A percentile compares a stretch with the other conserved stretches of the same genome.
Conservation (phyloP, 2,797 vertebrate genomes). For the Ciconia nigra region DNA sequence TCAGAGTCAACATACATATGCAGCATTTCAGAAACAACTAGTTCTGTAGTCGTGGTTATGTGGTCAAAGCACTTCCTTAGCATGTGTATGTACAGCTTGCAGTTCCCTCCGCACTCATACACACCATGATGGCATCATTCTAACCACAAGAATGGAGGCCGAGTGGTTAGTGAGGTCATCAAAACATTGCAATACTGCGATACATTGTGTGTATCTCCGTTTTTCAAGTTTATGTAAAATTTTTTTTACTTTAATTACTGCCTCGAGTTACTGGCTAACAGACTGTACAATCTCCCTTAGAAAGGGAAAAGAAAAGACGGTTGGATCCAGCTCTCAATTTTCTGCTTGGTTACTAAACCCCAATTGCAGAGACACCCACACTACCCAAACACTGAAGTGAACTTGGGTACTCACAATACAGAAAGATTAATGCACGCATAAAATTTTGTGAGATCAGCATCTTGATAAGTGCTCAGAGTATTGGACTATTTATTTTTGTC, state of each 20-base stretch:
- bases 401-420: not conserved
- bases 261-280: not conserved
- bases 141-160: slow-evolving; percentile 21
- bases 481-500: not conserved
- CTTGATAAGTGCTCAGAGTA: not conserved
- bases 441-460: not conserved
- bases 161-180: not conserved
- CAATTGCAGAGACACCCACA: not conserved
- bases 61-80: slow-evolving; percentile 20
- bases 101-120: not conserved
- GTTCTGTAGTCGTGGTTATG: slow-evolving; percentile 1
- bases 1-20: not conserved
- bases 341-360: not conserved
- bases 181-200: not conserved
- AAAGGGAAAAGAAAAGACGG: not conserved
- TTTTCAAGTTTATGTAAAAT: not conserved
- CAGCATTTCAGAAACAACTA: slow-evolving; percentile 11
- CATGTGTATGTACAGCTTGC: not conserved
- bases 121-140: not conserved
- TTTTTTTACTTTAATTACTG: not conserved
- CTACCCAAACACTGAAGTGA: not conserved
- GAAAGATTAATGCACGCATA: not conserved
- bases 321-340: not conserved
- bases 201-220: not conserved
- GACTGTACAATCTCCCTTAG: not conserved